Evolutionary conservation across 1,140 invertebrate species (phyloP).

Genomic region (Ylistrum balloti): DNA sequence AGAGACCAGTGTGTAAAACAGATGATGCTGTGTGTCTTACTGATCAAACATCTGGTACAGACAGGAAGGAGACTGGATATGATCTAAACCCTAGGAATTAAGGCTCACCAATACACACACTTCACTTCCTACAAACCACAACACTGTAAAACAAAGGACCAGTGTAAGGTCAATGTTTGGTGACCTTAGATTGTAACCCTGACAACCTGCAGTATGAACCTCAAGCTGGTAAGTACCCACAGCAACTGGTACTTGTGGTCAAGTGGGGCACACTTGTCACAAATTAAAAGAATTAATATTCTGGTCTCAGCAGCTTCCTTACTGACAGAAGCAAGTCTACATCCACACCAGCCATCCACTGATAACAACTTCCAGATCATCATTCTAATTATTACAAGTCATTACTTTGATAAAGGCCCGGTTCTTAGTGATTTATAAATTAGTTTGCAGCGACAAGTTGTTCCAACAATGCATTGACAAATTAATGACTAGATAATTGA

Average conservation of each 20-base stretch:
- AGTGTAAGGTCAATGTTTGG: background rate
- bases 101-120: slow-evolving; percentile 5
- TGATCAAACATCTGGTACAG: too few relatives aligned
- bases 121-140: background rate
- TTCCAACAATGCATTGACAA: too few relatives aligned
- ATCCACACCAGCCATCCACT: background rate
- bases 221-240: background rate
- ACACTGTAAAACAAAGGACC: background rate
- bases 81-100: too few relatives aligned
- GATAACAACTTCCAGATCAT: background rate
- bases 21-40: too few relatives aligned
- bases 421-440: too few relatives aligned
- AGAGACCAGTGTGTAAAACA: too few relatives aligned
- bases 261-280: background rate
- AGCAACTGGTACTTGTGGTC: background rate
- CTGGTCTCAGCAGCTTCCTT: background rate
- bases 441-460: too few relatives aligned
- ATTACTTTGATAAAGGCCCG: too few relatives aligned
- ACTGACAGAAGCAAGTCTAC: background rate
- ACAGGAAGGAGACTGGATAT: too few relatives aligned
- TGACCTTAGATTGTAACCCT: background rate
- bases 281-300: background rate
- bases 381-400: too few relatives aligned
- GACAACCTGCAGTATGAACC: background rate
- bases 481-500: too few relatives aligned